Evolutionary conservation across 2,113 vertebrate genomes (phyloP).

Genomic region (Lepidiolamprologus cunningtoni): DNA sequence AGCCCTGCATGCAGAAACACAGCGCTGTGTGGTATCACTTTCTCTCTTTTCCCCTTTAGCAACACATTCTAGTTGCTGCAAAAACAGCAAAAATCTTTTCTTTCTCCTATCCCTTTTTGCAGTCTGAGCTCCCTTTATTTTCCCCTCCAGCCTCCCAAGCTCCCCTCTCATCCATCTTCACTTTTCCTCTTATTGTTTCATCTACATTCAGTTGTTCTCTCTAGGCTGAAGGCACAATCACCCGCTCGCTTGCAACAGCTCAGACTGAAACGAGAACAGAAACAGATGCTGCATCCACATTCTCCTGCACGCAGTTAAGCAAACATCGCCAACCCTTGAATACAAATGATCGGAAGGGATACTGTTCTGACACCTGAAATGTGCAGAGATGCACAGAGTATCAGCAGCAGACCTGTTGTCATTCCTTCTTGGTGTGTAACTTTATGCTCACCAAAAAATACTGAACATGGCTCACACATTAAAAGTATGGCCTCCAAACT

Average conservation of each 20-base stretch:
- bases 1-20: slow-evolving; percentile 54
- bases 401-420: background rate
- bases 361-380: background rate
- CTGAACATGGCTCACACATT: background rate
- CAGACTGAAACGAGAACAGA: background rate
- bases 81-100: background rate
- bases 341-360: background rate
- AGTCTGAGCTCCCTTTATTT: background rate
- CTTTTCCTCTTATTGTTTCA: background rate
- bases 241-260: background rate
- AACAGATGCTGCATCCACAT: background rate
- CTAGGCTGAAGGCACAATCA: background rate
- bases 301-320: background rate
- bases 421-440: background rate
- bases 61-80: background rate
- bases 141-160: background rate
- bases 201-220: background rate
- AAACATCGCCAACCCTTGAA: background rate
- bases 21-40: background rate
- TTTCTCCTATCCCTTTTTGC: background rate
- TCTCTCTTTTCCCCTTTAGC: background rate
- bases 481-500: background rate
- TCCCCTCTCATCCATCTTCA: background rate
- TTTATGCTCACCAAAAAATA: background rate
- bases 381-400: background rate